Conservation (phyloP, 2,888 invertebrate genomes). For the Diplolepis rosae region DNA sequence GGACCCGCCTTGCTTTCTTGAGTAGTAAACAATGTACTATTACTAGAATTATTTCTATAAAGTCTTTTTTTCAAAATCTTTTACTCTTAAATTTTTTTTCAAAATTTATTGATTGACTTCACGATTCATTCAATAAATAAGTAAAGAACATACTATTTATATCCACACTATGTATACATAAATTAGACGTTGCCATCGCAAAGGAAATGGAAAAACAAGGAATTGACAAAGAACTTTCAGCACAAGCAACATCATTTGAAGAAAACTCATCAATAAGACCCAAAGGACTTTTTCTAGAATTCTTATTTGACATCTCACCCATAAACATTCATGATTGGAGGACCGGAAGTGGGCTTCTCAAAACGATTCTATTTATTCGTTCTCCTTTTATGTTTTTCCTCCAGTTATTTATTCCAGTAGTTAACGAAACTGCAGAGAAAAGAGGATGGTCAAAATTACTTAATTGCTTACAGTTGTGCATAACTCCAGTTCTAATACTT, state of each 20-base stretch:
- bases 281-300: slow-evolving; percentile 61
- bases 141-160: no score
- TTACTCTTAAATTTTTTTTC: no score
- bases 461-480: slow-evolving; percentile 75
- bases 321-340: slow-evolving; percentile 70
- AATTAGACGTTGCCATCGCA: slow-evolving; percentile 66
- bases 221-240: slow-evolving; percentile 17
- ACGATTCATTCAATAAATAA: no score
- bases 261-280: slow-evolving; percentile 53
- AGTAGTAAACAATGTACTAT: no score
- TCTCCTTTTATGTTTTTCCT: slow-evolving; percentile 75
- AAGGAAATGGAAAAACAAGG: slow-evolving; percentile 50
- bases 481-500: slow-evolving; percentile 73
- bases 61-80: no score
- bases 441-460: slow-evolving; percentile 78
- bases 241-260: slow-evolving; percentile 25
- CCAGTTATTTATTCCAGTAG: slow-evolving; percentile 76
- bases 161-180: slow-evolving; percentile 15
- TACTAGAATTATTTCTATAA: no score
- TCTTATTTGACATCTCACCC: slow-evolving; percentile 68
- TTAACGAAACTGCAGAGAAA: slow-evolving; percentile 74
- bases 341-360: slow-evolving; percentile 61
- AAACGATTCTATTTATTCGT: slow-evolving; percentile 72
- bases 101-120: no score
- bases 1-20: no score